These are phyloP conservation scores for Todiramphus saurophagus DNA, from an alignment of 2,113 vertebrate genomes.

Conservation along the genomic window DNA sequence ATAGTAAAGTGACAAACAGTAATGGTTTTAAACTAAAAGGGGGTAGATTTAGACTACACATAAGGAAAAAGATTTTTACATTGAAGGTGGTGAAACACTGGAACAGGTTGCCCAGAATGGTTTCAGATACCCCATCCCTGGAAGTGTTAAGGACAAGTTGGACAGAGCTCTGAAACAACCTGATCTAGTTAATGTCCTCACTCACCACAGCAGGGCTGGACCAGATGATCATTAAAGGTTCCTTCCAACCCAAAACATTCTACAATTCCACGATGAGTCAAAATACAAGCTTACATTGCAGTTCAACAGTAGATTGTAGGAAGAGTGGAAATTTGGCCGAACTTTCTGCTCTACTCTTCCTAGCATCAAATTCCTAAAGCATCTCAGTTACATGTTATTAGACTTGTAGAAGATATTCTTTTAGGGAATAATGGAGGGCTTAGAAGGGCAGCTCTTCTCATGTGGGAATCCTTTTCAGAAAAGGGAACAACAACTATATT, in stretches of 20 bases:
- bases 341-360: background rate
- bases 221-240: background rate
- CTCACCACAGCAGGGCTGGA: background rate
- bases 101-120: background rate
- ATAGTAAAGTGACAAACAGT: background rate
- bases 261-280: background rate
- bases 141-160: background rate
- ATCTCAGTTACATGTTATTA: background rate
- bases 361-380: background rate
- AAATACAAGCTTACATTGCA: background rate
- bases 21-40: background rate
- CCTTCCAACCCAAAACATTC: background rate
- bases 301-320: background rate
- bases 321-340: background rate
- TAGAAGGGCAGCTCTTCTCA: background rate
- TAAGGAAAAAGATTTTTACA: background rate
- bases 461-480: background rate
- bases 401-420: background rate
- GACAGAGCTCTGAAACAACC: background rate
- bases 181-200: background rate
- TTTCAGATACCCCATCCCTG: background rate
- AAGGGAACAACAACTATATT: background rate
- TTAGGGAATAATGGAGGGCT: background rate
- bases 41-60: background rate
- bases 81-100: background rate